These are phyloP conservation scores for Girardinus metallicus DNA, from an alignment of 2,797 vertebrate species.

Conservation along the genomic window DNA sequence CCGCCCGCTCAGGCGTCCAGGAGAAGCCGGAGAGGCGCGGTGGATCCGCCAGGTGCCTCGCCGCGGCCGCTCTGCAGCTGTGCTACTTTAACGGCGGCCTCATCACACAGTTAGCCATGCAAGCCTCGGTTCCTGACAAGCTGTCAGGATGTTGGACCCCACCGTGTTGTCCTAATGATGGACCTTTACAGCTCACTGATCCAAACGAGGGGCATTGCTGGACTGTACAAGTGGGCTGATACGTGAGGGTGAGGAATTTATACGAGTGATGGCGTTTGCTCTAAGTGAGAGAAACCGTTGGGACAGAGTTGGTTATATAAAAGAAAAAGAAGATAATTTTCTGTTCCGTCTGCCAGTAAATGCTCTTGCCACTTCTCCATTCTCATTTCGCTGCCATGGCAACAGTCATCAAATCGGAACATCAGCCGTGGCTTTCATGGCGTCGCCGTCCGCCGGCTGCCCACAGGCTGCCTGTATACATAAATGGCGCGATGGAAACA, in stretches of 20 bases:
- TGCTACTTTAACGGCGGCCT: slow-evolving; percentile 63
- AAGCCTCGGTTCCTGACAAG: slow-evolving; percentile 68
- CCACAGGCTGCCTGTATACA: slow-evolving; percentile 69
- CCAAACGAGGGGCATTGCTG: slow-evolving; percentile 59
- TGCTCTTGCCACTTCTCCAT: slow-evolving; percentile 52
- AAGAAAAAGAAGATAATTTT: slow-evolving; percentile 40
- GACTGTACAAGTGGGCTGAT: slow-evolving; percentile 54
- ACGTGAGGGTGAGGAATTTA: neutral
- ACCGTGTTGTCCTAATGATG: slow-evolving; percentile 76
- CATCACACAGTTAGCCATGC: slow-evolving; percentile 71
- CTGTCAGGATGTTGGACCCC: slow-evolving; percentile 71
- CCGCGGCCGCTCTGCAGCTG: slow-evolving; percentile 33
- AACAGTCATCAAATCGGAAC: slow-evolving; percentile 82
- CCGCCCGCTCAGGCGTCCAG: slow-evolving; percentile 55
- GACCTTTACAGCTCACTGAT: slow-evolving; percentile 76
- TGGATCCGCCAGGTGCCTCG: slow-evolving; percentile 57
- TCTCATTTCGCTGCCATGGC: slow-evolving; percentile 73
- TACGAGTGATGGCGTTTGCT: slow-evolving; percentile 23
- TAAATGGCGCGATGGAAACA: slow-evolving; percentile 63
- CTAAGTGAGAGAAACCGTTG: slow-evolving; percentile 6
- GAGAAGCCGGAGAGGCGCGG: slow-evolving; percentile 46
- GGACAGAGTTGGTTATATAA: neutral
- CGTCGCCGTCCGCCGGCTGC: slow-evolving; percentile 55
- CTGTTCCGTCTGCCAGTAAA: slow-evolving; percentile 44
- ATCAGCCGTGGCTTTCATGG: slow-evolving; percentile 73